Conservation (phyloP, 2,113 vertebrate species). For the Eubucco bourcierii region DNA sequence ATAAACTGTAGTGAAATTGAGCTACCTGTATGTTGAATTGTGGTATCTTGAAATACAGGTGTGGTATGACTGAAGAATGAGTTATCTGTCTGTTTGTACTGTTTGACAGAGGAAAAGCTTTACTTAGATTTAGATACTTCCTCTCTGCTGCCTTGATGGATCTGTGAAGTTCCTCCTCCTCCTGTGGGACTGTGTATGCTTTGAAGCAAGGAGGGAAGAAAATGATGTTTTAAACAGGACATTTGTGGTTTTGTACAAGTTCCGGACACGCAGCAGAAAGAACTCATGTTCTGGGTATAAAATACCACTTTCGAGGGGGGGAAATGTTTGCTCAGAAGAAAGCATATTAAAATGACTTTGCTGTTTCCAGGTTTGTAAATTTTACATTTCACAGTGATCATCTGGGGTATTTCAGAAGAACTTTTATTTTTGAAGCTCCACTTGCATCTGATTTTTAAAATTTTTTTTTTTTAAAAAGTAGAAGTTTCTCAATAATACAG, state of each 20-base stretch:
- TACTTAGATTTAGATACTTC: neutral
- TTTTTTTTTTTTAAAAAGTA: neutral
- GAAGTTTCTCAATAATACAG: neutral
- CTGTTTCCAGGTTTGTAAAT: neutral
- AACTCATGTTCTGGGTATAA: neutral
- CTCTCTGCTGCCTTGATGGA: neutral
- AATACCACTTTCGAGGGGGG: neutral
- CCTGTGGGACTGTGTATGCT: fast-evolving
- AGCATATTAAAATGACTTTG: neutral
- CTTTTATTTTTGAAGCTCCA: neutral
- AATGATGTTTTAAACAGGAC: neutral
- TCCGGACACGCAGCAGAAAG: neutral
- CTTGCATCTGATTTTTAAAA: neutral
- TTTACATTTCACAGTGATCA: neutral
- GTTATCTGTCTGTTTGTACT: neutral
- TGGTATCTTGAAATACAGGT: neutral
- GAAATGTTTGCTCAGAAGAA: neutral
- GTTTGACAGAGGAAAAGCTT: neutral
- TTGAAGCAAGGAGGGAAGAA: neutral
- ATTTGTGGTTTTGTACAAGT: neutral
- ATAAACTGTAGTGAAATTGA: neutral
- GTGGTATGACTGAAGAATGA: neutral
- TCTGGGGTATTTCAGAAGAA: neutral
- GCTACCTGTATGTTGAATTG: neutral
- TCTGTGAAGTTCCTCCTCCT: neutral